phyloP scores from a whole-genome alignment of 2,888 invertebrate species.

The Junonia oenone region DNA sequence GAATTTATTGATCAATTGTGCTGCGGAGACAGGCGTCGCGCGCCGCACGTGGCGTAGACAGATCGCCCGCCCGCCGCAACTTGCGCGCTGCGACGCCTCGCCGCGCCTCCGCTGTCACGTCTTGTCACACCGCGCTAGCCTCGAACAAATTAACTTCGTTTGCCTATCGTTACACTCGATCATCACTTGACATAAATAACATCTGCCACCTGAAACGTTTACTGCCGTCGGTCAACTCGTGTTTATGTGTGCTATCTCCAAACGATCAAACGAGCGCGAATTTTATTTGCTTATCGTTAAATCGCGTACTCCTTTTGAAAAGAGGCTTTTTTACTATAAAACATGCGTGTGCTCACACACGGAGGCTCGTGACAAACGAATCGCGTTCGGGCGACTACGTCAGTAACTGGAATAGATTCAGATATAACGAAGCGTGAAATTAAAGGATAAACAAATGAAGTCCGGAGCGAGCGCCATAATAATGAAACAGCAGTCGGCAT shows the following conservation, averaged over 20 bases:
- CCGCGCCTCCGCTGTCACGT: slow-evolving; percentile 37
- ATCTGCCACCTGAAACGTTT: slow-evolving; percentile 31
- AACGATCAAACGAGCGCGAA: slow-evolving; percentile 5
- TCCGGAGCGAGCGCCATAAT: slow-evolving; percentile 63
- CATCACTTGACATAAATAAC: slow-evolving; percentile 50
- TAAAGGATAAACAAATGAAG: slow-evolving; percentile 79
- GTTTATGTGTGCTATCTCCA: slow-evolving; percentile 8
- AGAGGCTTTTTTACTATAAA: slow-evolving; percentile 25
- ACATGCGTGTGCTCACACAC: slow-evolving; percentile 55
- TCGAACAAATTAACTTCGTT: slow-evolving; percentile 66
- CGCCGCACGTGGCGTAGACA: slow-evolving; percentile 20
- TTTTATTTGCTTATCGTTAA: background rate
- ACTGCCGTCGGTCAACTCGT: slow-evolving; percentile 13
- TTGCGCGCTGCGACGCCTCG: slow-evolving; percentile 20
- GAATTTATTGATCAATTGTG: slow-evolving; percentile 27
- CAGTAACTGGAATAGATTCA: slow-evolving; percentile 73
- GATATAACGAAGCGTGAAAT: slow-evolving; percentile 64
- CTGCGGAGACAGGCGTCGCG: slow-evolving; percentile 16
- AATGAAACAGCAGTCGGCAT: slow-evolving; percentile 71
- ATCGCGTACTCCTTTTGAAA: slow-evolving; percentile 4
- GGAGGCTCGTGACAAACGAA: slow-evolving; percentile 59
- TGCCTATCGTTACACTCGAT: slow-evolving; percentile 51
- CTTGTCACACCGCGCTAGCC: slow-evolving; percentile 41
- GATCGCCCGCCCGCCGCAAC: slow-evolving; percentile 36
- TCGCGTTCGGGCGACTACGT: slow-evolving; percentile 62